Evolutionary conservation across 2,113 vertebrate species (phyloP).

Genomic region (Candoia aspera): DNA sequence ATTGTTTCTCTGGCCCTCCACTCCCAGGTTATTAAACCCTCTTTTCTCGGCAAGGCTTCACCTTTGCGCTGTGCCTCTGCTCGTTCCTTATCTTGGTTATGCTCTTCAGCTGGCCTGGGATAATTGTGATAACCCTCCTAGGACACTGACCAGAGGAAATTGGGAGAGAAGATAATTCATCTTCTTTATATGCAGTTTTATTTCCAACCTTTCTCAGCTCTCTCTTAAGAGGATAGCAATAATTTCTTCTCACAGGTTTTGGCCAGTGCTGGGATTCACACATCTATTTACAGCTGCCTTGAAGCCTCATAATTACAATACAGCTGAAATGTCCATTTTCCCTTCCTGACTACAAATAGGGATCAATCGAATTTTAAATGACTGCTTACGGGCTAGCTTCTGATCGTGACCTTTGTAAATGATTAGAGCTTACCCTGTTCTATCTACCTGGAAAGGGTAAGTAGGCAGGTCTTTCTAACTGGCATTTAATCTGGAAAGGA

Average conservation of each 20-base stretch:
- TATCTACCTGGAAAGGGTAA: conserved; percentile 84
- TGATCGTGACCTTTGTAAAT: conserved; percentile 94
- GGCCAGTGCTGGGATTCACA: conserved; percentile 74
- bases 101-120: conserved; percentile 74
- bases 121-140: conserved; percentile 80
- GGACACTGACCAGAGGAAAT: conserved; percentile 71
- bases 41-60: conserved; percentile 33
- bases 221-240: conserved; percentile 70
- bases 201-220: conserved; percentile 77
- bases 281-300: conserved; percentile 84
- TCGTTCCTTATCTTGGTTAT: conserved; percentile 55
- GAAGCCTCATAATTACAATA: conserved; percentile 86
- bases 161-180: conserved; percentile 79
- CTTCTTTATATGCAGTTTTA: conserved; percentile 77
- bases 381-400: conserved; percentile 79
- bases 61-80: conserved; percentile 23
- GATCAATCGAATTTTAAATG: conserved; percentile 90
- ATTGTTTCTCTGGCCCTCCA: conserved; percentile 8
- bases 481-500: conserved; percentile 86
- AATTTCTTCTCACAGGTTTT: conserved; percentile 81
- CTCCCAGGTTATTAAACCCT: conserved; percentile 29
- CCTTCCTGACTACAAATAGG: conserved; percentile 86
- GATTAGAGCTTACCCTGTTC: conserved; percentile 84
- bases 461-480: conserved; percentile 77
- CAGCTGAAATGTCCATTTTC: conserved; percentile 86